These are phyloP conservation scores for Doris montereyensis DNA, from an alignment of 2,888 invertebrate genomes.

Conservation along the genomic window DNA sequence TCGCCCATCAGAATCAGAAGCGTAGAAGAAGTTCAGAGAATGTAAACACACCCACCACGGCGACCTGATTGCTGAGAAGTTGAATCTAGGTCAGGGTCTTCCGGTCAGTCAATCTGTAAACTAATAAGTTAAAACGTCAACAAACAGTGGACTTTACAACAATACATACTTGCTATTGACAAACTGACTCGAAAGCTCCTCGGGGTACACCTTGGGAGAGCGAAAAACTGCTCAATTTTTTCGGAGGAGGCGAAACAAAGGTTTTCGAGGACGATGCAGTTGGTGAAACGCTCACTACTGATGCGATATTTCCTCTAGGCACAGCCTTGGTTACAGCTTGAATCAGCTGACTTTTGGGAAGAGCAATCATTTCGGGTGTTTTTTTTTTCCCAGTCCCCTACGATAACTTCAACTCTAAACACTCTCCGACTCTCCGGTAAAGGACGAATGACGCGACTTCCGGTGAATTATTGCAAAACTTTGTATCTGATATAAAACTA, in stretches of 20 bases:
- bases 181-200: constrained; percentile 34
- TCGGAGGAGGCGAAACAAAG: constrained; percentile 40
- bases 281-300: constrained; percentile 49
- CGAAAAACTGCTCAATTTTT: constrained; percentile 41
- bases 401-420: constrained; percentile 35
- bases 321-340: constrained; percentile 57
- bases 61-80: too few species aligned
- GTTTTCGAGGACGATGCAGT: constrained; percentile 45
- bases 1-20: too few species aligned
- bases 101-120: too few species aligned
- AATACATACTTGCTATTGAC: constrained; percentile 39
- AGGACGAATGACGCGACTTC: constrained; percentile 42
- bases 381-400: too few species aligned
- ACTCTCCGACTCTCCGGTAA: constrained; percentile 6
- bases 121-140: too few species aligned
- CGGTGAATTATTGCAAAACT: not conserved
- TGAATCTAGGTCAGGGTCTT: too few species aligned
- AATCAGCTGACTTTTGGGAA: constrained; percentile 51
- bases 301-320: constrained; percentile 46
- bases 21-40: too few species aligned
- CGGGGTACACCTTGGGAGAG: constrained; percentile 39
- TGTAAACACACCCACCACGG: too few species aligned
- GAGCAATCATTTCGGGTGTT: constrained; percentile 50
- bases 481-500: not conserved
- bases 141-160: too few species aligned